Conservation (phyloP, 1,140 invertebrate genomes). For the Zaprionus lachaisei region DNA sequence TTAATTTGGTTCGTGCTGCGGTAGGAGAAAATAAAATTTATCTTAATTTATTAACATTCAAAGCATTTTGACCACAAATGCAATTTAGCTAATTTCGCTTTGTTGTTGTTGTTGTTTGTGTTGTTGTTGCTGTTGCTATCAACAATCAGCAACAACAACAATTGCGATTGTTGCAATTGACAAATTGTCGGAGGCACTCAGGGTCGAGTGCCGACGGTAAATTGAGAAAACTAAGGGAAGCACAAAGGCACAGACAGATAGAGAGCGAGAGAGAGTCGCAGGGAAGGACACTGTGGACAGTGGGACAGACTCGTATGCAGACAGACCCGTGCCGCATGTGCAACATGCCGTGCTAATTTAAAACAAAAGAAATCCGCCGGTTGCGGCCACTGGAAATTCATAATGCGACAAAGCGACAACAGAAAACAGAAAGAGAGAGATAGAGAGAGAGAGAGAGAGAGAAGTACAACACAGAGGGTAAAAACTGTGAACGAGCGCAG, state of each 20-base stretch:
- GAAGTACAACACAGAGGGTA: not conserved
- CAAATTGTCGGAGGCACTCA: constrained; percentile 63
- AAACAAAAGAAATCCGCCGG: constrained; percentile 72
- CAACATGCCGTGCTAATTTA: constrained; percentile 81
- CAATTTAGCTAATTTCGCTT: constrained; percentile 73
- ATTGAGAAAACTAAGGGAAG: not conserved
- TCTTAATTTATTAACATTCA: constrained; percentile 76
- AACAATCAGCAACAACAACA: constrained; percentile 13
- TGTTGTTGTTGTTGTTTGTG: constrained; percentile 9
- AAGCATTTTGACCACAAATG: constrained; percentile 68
- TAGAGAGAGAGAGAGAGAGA: not conserved
- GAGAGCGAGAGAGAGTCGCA: not conserved
- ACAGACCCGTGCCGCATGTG: constrained; percentile 60
- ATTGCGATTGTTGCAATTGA: constrained; percentile 47
- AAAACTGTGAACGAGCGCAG: constrained; percentile 79
- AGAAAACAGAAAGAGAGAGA: not conserved
- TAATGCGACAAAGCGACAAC: constrained; percentile 67
- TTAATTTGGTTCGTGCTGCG: constrained; percentile 57
- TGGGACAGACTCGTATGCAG: constrained; percentile 8
- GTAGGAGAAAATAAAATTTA: constrained; percentile 52
- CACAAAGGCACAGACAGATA: not conserved
- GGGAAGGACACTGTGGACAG: not conserved
- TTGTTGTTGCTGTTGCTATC: constrained; percentile 26
- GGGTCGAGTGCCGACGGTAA: constrained; percentile 38
- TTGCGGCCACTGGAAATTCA: constrained; percentile 68